Base-by-base conservation (phyloP, 2,797 vertebrate genomes). In the Pogonophryne albipinna region DNA sequence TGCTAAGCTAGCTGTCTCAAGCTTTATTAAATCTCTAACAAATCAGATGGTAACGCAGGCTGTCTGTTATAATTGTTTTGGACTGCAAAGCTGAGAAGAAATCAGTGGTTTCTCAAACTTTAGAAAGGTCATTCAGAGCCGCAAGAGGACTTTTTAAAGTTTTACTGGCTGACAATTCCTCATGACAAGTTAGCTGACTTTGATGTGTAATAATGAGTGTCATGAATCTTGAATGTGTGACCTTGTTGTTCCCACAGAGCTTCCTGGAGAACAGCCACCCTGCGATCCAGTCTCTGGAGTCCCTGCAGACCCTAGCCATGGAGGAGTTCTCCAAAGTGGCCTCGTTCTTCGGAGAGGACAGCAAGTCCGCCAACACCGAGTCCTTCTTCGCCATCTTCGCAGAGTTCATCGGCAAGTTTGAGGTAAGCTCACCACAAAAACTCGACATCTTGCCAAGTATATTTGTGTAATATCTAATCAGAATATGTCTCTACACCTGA, bases 231-330 rank as follows among this genome's bases (percentile, higher is more conserved):
- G 51, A 3, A 76, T 10, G 63, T 88, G 86, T 91, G 73, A 90
- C 87, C 13, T 6, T 70, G 34, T 16, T 52, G 38, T 50, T 3
- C 55, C 31, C 71, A 15, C 78, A 99, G 98, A 95, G 95, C 79
- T 99, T 99, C 77, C 88, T 99, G 91, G 98, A 99, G 89, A 98
- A 97, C 0, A 97, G 96, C n/a, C 97, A 97, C 85, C 97, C 98
- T 0, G 94, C 94, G 2, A 87, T 99, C 83, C 96, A 96, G 71
- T 96, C 96, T 0, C 94, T 99, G 85, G 97, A 97, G 0, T 96
- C 97, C 0, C 95, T 99, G 81, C 98, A 99, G 93, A 95, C 92
- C 19, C 93, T 95, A 79, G 96, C 97, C 6, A 97, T 96, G 93
- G 98, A 99, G 1, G 98, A 98, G 81, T 97, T 99, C 89, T 74